A percentile compares a stretch with the other conserved stretches of the same genome.
phyloP scores from a whole-genome alignment of 2,797 vertebrate genomes.

The Myotis myotis region DNA sequence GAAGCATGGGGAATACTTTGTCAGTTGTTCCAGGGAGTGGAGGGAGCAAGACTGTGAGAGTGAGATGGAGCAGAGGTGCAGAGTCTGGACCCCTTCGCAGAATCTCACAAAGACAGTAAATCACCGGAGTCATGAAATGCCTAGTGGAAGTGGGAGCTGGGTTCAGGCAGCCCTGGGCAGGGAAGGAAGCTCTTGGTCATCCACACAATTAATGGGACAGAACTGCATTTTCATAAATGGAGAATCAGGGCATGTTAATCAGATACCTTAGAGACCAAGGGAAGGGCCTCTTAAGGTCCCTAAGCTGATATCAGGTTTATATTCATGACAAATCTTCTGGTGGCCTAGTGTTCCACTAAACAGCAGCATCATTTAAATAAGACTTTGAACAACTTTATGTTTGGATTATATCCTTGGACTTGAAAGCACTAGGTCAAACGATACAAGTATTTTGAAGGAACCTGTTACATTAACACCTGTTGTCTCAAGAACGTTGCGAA shows the following conservation, averaged over 20 bases:
- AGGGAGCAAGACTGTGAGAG: background rate
- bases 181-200: background rate
- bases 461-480: background rate
- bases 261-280: background rate
- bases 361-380: background rate
- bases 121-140: background rate
- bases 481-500: background rate
- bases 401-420: background rate
- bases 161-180: background rate
- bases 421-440: background rate
- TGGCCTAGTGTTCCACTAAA: background rate
- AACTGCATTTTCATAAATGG: slow-evolving; percentile 6
- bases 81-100: background rate
- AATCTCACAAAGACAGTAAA: fast-evolving
- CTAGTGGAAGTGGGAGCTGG: background rate
- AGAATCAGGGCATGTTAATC: background rate
- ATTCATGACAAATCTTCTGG: background rate
- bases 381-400: background rate
- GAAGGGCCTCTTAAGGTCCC: background rate
- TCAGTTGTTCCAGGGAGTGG: background rate
- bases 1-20: background rate
- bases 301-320: background rate
- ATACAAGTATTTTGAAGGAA: background rate
- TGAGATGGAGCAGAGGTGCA: fast-evolving
- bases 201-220: background rate